These are phyloP conservation scores for Kryptolebias ocellatus DNA, from an alignment of 2,797 vertebrate genomes.

Conservation along the genomic window DNA sequence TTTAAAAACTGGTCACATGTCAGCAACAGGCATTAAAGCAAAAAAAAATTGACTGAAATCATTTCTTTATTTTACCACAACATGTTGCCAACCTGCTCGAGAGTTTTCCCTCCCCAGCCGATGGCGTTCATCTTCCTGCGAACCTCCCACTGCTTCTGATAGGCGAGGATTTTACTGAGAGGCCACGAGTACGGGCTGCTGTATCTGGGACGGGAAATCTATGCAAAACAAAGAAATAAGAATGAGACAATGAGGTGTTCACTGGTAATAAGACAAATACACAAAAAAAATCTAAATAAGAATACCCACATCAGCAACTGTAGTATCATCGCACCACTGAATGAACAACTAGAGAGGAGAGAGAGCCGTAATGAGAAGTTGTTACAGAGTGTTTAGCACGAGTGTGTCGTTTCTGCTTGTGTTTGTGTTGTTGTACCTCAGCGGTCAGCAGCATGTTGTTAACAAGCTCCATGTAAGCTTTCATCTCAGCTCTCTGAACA, in stretches of 20 bases:
- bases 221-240: background rate
- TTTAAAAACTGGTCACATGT: background rate
- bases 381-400: background rate
- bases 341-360: conserved; percentile 86
- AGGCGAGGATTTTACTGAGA: conserved; percentile 90
- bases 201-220: conserved; percentile 94
- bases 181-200: conserved; percentile 97
- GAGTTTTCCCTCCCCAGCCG: conserved; percentile 92
- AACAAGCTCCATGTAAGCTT: conserved; percentile 98
- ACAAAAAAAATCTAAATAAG: background rate
- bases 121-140: conserved; percentile 96
- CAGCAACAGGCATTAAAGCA: no score
- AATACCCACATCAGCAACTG: conserved; percentile 88
- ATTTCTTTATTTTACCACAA: conserved; percentile 27
- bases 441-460: conserved; percentile 98
- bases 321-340: conserved; percentile 97
- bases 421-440: conserved; percentile 81
- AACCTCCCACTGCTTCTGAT: conserved; percentile 98
- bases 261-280: background rate
- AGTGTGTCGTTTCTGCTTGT: background rate
- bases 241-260: background rate
- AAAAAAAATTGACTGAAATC: no score
- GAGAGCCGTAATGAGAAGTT: background rate
- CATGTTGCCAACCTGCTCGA: conserved; percentile 87
- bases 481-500: conserved; percentile 98